A percentile compares a stretch with the other conserved stretches of the same genome.
These are phyloP conservation scores for Enteromius argenteus DNA, from an alignment of 2,797 vertebrate species.

Conservation along the genomic window DNA sequence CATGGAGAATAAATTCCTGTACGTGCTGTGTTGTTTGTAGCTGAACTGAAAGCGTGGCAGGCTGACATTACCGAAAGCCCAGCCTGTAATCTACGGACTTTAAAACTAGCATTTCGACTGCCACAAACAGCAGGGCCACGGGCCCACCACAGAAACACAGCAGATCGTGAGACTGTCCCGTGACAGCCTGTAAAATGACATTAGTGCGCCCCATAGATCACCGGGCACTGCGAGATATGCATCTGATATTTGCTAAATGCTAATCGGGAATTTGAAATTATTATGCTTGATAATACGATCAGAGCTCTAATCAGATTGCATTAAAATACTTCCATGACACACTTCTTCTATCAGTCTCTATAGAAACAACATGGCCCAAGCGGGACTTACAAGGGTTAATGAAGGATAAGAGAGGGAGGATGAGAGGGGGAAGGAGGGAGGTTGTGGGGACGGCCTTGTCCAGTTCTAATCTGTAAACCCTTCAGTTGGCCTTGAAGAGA, in stretches of 20 bases:
- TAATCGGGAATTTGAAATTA: slow-evolving; percentile 83
- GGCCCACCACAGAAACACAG: slow-evolving; percentile 50
- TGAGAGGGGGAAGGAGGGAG: slow-evolving; percentile 59
- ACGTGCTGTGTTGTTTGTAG: slow-evolving; percentile 69
- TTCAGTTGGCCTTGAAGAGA: slow-evolving; percentile 52
- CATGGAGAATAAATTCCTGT: slow-evolving; percentile 68
- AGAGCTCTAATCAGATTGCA: slow-evolving; percentile 86
- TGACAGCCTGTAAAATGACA: slow-evolving; percentile 66
- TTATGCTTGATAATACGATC: slow-evolving; percentile 85
- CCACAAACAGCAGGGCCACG: slow-evolving; percentile 76
- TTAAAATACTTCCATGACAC: slow-evolving; percentile 81
- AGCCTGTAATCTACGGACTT: slow-evolving; percentile 83
- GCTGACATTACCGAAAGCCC: slow-evolving; percentile 77
- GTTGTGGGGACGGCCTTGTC: slow-evolving; percentile 64
- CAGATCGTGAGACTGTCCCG: slow-evolving; percentile 51
- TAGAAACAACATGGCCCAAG: slow-evolving; percentile 39
- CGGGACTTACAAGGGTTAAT: slow-evolving; percentile 55
- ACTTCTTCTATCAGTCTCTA: slow-evolving; percentile 66
- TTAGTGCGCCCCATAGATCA: slow-evolving; percentile 62
- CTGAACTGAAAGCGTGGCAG: slow-evolving; percentile 73
- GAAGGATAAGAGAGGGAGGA: slow-evolving; percentile 48
- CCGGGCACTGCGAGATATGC: slow-evolving; percentile 44
- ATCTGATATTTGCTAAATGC: slow-evolving; percentile 71
- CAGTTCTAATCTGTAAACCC: slow-evolving; percentile 70
- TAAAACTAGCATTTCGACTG: slow-evolving; percentile 81